Conservation (phyloP, 2,113 vertebrate genomes). For the Myodes glareolus region DNA sequence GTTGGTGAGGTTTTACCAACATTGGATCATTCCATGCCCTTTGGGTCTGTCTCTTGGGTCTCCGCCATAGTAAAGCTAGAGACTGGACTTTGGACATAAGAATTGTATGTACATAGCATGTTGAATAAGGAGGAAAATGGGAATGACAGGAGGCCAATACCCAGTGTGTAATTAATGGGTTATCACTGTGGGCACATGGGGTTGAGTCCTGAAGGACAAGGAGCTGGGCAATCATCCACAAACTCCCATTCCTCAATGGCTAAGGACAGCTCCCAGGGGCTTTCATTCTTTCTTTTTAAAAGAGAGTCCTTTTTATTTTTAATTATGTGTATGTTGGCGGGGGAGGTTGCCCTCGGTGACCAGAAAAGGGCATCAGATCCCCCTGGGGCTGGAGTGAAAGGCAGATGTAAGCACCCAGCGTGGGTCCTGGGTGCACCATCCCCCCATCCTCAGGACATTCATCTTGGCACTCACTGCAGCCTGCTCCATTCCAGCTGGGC, state of each 20-base stretch:
- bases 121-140: background rate
- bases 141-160: background rate
- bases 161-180: accelerated
- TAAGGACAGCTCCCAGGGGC: background rate
- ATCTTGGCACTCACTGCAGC: background rate
- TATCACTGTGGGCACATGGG: background rate
- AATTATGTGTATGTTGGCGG: background rate
- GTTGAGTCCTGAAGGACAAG: background rate
- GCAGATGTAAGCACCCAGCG: background rate
- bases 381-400: background rate
- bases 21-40: too few species aligned
- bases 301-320: background rate
- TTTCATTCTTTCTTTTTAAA: background rate
- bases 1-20: background rate
- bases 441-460: background rate
- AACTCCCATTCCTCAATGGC: background rate
- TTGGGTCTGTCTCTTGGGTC: background rate
- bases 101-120: too few species aligned
- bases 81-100: background rate
- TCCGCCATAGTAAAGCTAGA: background rate
- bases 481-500: background rate
- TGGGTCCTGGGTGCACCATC: too few species aligned
- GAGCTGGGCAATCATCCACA: accelerated
- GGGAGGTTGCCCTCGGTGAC: too few species aligned
- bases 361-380: background rate